Evolutionary conservation across 1,140 invertebrate species (phyloP).

Genomic region (Orchestia grillus): DNA sequence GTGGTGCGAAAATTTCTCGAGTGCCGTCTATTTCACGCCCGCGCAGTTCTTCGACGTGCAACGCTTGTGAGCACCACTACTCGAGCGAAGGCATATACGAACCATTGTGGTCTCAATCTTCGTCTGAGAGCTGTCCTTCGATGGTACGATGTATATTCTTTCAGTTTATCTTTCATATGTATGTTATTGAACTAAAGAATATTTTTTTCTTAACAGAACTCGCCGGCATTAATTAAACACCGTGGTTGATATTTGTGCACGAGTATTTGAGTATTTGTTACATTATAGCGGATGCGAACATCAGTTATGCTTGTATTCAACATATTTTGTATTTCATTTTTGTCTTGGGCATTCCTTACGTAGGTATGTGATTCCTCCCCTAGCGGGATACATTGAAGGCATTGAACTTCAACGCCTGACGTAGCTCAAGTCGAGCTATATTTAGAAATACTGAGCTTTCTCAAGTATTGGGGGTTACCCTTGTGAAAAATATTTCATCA

Average conservation of each 20-base stretch:
- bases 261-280: not conserved
- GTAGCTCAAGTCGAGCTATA: too few species aligned
- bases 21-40: not conserved
- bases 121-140: not conserved
- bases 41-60: slow-evolving; percentile 3
- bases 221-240: too few species aligned
- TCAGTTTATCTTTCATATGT: not conserved
- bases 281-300: not conserved
- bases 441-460: too few species aligned
- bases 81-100: not conserved
- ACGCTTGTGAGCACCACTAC: not conserved
- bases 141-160: not conserved
- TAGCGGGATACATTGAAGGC: too few species aligned
- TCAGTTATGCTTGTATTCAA: not conserved
- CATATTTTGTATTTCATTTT: too few species aligned
- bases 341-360: too few species aligned
- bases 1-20: not conserved
- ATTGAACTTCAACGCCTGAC: too few species aligned
- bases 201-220: too few species aligned
- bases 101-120: not conserved
- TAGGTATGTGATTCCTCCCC: too few species aligned
- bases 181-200: not conserved
- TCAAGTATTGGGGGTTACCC: too few species aligned
- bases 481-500: too few species aligned
- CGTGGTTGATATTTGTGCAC: too few species aligned